Evolutionary conservation across 2,888 invertebrate genomes (phyloP), one percentile per base, ranked within the genome.

Genomic region (Yponomeuta malinellus): DNA sequence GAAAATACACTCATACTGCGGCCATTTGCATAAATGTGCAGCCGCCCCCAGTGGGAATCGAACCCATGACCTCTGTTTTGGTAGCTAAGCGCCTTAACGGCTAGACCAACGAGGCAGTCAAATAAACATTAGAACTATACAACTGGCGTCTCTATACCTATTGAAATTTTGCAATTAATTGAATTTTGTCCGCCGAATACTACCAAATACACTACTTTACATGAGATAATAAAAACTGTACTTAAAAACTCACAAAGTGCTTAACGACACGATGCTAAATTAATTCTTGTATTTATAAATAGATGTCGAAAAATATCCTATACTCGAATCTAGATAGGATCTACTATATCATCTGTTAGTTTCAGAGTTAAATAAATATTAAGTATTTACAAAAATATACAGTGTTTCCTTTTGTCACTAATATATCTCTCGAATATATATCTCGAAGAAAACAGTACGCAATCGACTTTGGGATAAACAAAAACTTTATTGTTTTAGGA

Each of bases 271-370:
- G 15, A 59, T 84, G 90, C 90, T 91, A 88, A 90, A 90, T 90
- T 88, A 73, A 88, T 87, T 79, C 89, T 91, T 91, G 91, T 83
- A 79, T 74, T 69, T 85, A 90, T 90, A 90, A 90, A 90, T 91
- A 87, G 79, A 89, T 89, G 88, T 89, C 82, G 80, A 59, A 59
- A 59, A 59, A 80, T 70, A 69, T 84, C 80, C 84, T 84, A 84
- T 88, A 87, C 84, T 90, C 86, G 88, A 88, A 89, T 88, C 85
- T 90, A 88, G 91, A 91, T 91, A 89, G 91, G 91, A 83, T 87
- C 89, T 89, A 89, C 88, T 82, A 82, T 87, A 89, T 90, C 89
- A 88, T 89, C 88, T 90, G 91, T 91, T 90, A 92, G 91, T 89
- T 91, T 89, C 89, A 86, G 88, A 91, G 88, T 90, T 91, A 90